Evolutionary conservation across 2,888 invertebrate species (phyloP), one percentile per base, ranked within the genome.

Genomic region (Tromatobia lineatoria): DNA sequence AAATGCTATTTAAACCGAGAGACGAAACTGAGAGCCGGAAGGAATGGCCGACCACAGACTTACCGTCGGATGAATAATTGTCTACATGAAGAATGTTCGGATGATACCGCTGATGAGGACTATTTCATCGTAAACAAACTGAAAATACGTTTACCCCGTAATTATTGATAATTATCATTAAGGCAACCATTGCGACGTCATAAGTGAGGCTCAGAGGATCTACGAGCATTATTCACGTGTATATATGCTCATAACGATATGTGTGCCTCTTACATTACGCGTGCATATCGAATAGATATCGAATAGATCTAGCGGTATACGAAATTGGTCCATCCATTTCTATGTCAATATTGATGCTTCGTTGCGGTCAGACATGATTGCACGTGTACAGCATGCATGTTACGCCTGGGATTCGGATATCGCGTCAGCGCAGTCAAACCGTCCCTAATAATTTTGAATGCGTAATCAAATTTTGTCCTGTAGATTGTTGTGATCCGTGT

Each of bases 321-420:
- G 47, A 59, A 80, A 25, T 69, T 74, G 69, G 61, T 78, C 69
- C 73, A 73, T 82, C 82, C 69, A 74, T 86, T 89, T 82, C 87
- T 82, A 70, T 74, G 78, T 71, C 87, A 88, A 89, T 88, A 88
- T 89, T 89, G 88, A 86, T 84, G 82, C 81, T 70, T 75, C 42
- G 66, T 7, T 23, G 45, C 45, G 66, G 66, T 64, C 73, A 50
- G 66, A 57, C 83, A 75, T 66, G 82, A 89, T 89, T 86, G 83
- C 79, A 54, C 71, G 57, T 34, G 80, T 18, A 50, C 34, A 29
- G 34, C 42, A 18, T 4, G 42, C 59, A 66, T 54, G 66, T 71
- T 71, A 83, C 20, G 66, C 42, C 38, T 6, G 47, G 18, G 59
- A 76, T 50, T 61, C 23, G 38, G 18, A 45, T 71, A 71, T 52